These are phyloP conservation scores for Silurus meridionalis DNA, from an alignment of 2,113 vertebrate genomes.

Conservation along the genomic window DNA sequence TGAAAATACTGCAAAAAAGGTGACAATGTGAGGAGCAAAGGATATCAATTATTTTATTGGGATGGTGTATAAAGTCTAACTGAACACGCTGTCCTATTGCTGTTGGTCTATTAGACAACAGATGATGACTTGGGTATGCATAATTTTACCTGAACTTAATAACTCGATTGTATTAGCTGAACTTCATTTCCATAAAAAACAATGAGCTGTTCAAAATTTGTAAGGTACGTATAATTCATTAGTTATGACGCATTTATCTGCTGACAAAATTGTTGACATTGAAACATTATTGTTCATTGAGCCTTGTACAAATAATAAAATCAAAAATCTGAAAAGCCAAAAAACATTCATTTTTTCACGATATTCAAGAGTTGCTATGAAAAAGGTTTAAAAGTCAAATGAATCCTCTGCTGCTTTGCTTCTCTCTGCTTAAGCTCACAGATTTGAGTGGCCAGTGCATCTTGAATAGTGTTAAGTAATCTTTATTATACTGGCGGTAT, in stretches of 20 bases:
- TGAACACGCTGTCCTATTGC: slow-evolving; percentile 39
- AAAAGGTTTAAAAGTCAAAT: not conserved
- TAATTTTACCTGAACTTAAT: not conserved
- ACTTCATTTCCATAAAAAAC: not conserved
- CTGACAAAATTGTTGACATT: not conserved
- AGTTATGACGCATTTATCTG: not conserved
- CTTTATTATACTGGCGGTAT: not conserved
- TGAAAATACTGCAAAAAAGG: slow-evolving; percentile 82
- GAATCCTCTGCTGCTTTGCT: not conserved
- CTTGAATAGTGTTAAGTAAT: not conserved
- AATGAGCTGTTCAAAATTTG: not conserved
- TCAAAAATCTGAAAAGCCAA: not conserved
- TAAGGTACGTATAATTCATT: not conserved
- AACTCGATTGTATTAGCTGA: not conserved
- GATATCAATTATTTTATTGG: slow-evolving; percentile 52
- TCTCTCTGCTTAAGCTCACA: not conserved
- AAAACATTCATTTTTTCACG: not conserved
- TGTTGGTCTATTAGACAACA: not conserved
- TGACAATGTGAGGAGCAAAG: slow-evolving; percentile 20
- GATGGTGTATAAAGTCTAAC: slow-evolving; percentile 54
- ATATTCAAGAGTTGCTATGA: no score
- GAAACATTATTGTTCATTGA: not conserved
- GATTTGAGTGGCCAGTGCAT: not conserved
- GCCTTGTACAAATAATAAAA: not conserved
- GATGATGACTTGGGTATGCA: not conserved